A percentile compares a stretch with the other conserved stretches of the same genome.
Evolutionary conservation across 2,888 invertebrate genomes (phyloP).

Genomic region (Parnassius apollo): DNA sequence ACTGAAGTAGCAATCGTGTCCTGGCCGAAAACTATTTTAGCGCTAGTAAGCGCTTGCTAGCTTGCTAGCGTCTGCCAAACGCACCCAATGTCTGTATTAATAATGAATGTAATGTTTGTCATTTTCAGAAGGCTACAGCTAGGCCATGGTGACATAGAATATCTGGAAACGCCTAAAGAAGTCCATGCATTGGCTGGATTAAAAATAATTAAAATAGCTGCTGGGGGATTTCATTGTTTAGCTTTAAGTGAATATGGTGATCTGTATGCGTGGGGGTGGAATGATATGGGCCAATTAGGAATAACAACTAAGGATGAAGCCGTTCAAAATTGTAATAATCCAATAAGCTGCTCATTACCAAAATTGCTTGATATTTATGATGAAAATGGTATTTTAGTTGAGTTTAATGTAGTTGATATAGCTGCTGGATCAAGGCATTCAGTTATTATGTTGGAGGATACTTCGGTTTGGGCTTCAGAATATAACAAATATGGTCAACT

Average conservation of each 20-base stretch:
- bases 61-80: too few relatives aligned
- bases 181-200: slow-evolving; percentile 89
- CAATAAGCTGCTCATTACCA: slow-evolving; percentile 42
- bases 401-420: slow-evolving; percentile 80
- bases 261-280: slow-evolving; percentile 95
- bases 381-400: slow-evolving; percentile 63
- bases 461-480: slow-evolving; percentile 87
- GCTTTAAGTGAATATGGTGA: slow-evolving; percentile 90
- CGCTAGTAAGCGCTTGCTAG: too few relatives aligned
- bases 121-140: slow-evolving; percentile 90
- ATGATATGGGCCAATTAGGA: slow-evolving; percentile 92
- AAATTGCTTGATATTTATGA: slow-evolving; percentile 61
- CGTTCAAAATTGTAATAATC: slow-evolving; percentile 31
- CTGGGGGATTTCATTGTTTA: slow-evolving; percentile 94
- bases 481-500: slow-evolving; percentile 92
- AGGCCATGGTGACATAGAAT: slow-evolving; percentile 87
- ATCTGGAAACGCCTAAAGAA: slow-evolving; percentile 82
- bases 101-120: background rate
- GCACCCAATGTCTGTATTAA: too few relatives aligned
- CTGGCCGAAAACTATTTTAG: too few relatives aligned
- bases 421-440: slow-evolving; percentile 91
- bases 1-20: too few relatives aligned
- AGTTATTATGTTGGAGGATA: slow-evolving; percentile 84
- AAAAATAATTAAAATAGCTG: slow-evolving; percentile 84
- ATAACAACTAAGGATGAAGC: slow-evolving; percentile 57